Conservation (phyloP, 2,797 vertebrate species). For the Chelon auratus region DNA sequence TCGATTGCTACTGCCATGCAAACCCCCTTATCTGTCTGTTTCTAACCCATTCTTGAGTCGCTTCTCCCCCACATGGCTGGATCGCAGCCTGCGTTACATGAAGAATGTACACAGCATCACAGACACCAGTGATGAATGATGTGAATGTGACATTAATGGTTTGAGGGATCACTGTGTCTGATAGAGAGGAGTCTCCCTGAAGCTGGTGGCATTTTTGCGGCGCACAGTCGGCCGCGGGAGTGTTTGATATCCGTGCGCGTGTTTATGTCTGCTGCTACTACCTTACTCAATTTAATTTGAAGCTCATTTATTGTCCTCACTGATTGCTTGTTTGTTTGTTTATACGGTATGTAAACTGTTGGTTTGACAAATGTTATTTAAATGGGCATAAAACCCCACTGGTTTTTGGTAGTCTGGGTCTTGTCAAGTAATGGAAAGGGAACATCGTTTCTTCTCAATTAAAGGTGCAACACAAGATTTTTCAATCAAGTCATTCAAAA, state of each 20-base stretch:
- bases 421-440: no score
- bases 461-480: no score
- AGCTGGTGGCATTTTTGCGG: conserved; percentile 23
- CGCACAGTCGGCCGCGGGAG: background rate
- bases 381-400: background rate
- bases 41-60: conserved; percentile 35
- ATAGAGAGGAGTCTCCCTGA: conserved; percentile 13
- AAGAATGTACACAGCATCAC: conserved; percentile 52
- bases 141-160: conserved; percentile 57
- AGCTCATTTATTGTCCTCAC: background rate
- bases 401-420: no score
- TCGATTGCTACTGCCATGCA: conserved; percentile 47
- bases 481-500: no score
- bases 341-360: background rate
- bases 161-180: conserved; percentile 23
- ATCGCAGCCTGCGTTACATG: conserved; percentile 41
- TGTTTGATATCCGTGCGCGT: background rate
- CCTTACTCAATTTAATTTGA: background rate
- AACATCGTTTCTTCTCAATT: no score
- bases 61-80: conserved; percentile 47
- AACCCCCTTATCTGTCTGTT: conserved; percentile 49
- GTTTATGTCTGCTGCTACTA: background rate
- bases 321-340: background rate
- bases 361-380: background rate
- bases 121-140: conserved; percentile 53